Evolutionary conservation across 2,888 invertebrate species (phyloP).

Genomic region (Drosophila falleni): DNA sequence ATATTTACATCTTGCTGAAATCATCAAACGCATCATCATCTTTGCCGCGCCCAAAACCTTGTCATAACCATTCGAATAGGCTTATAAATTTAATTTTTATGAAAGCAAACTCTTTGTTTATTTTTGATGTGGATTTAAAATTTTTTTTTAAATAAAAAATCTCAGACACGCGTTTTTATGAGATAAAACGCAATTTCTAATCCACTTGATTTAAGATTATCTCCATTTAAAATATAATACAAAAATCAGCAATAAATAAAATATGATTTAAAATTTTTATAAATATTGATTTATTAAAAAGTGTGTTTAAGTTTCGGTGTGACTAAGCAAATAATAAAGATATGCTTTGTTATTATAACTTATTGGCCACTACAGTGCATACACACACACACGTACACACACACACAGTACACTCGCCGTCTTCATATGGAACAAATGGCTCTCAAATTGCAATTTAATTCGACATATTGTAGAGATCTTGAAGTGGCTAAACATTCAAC

Average conservation of each 20-base stretch:
- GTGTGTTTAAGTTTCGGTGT: constrained; percentile 34
- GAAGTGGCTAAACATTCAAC: constrained; percentile 63
- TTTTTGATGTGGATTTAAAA: not conserved
- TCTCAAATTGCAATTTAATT: constrained; percentile 78
- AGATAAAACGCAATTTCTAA: not conserved
- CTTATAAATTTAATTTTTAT: not conserved
- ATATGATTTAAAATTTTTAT: not conserved
- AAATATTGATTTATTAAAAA: constrained; percentile 16
- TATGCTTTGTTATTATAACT: constrained; percentile 6
- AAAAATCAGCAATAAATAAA: no score
- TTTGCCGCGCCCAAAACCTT: constrained; percentile 4
- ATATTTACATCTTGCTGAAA: not conserved
- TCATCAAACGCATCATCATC: constrained; percentile 3
- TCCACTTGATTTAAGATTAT: not conserved
- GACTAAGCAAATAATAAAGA: constrained; percentile 4
- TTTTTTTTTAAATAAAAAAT: not conserved
- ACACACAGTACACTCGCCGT: not conserved
- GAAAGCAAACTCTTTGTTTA: not conserved
- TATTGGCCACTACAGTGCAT: constrained; percentile 6
- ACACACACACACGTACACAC: not conserved
- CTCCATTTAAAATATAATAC: no score
- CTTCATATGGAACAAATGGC: constrained; percentile 34
- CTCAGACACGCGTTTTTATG: not conserved
- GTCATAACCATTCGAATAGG: constrained; percentile 7
- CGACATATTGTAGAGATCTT: constrained; percentile 60